Conservation (phyloP, 2,888 invertebrate genomes). For the Caenorhabditis sp. region DNA sequence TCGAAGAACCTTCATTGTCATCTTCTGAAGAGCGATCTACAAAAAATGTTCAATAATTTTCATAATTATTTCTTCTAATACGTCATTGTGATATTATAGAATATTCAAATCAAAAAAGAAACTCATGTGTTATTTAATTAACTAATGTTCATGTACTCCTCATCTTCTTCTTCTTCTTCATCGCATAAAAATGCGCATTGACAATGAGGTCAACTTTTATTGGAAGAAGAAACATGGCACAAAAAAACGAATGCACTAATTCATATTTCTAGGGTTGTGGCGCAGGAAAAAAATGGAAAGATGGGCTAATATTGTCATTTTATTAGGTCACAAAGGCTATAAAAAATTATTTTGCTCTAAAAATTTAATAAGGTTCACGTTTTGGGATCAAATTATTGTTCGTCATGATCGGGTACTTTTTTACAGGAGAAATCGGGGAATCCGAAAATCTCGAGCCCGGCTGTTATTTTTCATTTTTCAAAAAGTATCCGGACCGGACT, state of each 20-base stretch:
- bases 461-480: too few species aligned
- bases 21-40: constrained; percentile 29
- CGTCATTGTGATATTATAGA: background rate
- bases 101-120: background rate
- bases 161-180: constrained; percentile 23
- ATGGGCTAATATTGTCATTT: too few species aligned
- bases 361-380: too few species aligned
- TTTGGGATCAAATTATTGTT: too few species aligned
- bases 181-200: constrained; percentile 40
- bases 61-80: background rate
- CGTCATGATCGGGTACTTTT: too few species aligned
- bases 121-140: background rate
- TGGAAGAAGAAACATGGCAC: background rate
- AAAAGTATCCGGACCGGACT: too few species aligned
- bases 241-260: background rate
- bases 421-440: too few species aligned
- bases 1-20: background rate
- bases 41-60: constrained; percentile 1
- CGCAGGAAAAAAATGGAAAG: too few species aligned
- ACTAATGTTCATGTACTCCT: constrained; percentile 9
- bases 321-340: too few species aligned
- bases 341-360: too few species aligned
- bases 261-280: background rate
- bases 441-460: too few species aligned
- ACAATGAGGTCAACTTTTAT: constrained; percentile 23